These are phyloP conservation scores for Erpetoichthys calabaricus DNA, from an alignment of 2,797 vertebrate species.

Conservation along the genomic window DNA sequence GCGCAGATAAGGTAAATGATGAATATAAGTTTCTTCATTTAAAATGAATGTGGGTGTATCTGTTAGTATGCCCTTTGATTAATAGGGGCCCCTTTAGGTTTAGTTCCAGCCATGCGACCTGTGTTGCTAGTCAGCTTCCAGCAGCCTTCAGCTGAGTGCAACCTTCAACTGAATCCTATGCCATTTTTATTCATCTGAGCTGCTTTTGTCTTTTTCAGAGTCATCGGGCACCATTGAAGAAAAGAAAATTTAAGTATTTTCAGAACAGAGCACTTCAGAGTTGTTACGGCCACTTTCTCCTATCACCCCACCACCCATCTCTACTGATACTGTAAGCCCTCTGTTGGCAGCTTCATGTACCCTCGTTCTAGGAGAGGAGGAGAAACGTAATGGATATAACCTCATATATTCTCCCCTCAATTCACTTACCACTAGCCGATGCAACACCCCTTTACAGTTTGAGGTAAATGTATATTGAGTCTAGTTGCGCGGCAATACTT, in stretches of 20 bases:
- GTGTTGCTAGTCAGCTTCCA: too few species aligned
- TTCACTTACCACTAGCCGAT: constrained; percentile 81
- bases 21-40: too few species aligned
- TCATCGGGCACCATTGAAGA: constrained; percentile 70
- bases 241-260: constrained; percentile 75
- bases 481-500: background rate
- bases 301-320: constrained; percentile 64
- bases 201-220: constrained; percentile 2
- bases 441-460: constrained; percentile 94
- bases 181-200: background rate
- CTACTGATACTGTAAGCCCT: constrained; percentile 51
- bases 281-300: constrained; percentile 75
- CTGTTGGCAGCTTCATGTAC: constrained; percentile 55
- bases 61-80: too few species aligned
- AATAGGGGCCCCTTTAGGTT: too few species aligned
- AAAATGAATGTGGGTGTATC: too few species aligned
- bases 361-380: constrained; percentile 55
- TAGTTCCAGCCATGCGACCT: too few species aligned
- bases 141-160: too few species aligned
- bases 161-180: too few species aligned
- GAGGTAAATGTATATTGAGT: constrained; percentile 55
- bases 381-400: constrained; percentile 61
- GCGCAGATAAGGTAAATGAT: too few species aligned
- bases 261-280: constrained; percentile 59
- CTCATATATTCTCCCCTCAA: constrained; percentile 72